Conservation (phyloP, 2,797 vertebrate species). For the Myoxocephalus aenaeus region DNA sequence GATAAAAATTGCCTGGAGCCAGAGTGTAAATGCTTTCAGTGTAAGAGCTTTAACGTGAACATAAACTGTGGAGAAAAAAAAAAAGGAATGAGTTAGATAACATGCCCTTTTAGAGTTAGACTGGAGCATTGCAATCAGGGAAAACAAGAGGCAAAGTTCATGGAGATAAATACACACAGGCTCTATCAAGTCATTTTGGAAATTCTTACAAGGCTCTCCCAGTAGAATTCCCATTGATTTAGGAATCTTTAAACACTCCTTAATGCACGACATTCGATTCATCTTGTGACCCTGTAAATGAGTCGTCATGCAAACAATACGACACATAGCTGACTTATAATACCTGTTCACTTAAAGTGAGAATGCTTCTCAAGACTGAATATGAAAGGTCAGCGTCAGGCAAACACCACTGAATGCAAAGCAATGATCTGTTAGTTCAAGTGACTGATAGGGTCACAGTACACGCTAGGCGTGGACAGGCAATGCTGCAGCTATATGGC, state of each 20-base stretch:
- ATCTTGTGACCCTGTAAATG: slow-evolving; percentile 44
- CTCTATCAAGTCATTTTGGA: slow-evolving; percentile 27
- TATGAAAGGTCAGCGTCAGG: slow-evolving; percentile 44
- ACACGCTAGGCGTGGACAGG: slow-evolving; percentile 57
- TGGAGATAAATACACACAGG: slow-evolving; percentile 42
- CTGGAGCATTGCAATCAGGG: slow-evolving; percentile 18
- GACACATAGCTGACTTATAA: slow-evolving; percentile 15
- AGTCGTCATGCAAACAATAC: slow-evolving; percentile 26
- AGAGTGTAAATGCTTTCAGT: slow-evolving; percentile 42
- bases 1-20: slow-evolving; percentile 53
- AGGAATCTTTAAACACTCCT: slow-evolving; percentile 13
- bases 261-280: slow-evolving; percentile 13
- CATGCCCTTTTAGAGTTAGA: slow-evolving; percentile 38
- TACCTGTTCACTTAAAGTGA: slow-evolving; percentile 26
- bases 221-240: slow-evolving; percentile 6
- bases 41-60: slow-evolving; percentile 19
- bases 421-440: slow-evolving; percentile 45
- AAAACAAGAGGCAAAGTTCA: slow-evolving; percentile 47
- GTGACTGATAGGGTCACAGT: slow-evolving; percentile 64
- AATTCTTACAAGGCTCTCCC: slow-evolving; percentile 11
- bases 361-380: slow-evolving; percentile 40
- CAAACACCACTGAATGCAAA: slow-evolving; percentile 45
- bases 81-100: slow-evolving; percentile 41
- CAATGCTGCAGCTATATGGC: slow-evolving; percentile 15
- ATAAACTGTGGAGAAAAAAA: slow-evolving; percentile 27